These are phyloP conservation scores for Matsumyia berberina DNA, from an alignment of 2,888 invertebrate species.

Conservation along the genomic window DNA sequence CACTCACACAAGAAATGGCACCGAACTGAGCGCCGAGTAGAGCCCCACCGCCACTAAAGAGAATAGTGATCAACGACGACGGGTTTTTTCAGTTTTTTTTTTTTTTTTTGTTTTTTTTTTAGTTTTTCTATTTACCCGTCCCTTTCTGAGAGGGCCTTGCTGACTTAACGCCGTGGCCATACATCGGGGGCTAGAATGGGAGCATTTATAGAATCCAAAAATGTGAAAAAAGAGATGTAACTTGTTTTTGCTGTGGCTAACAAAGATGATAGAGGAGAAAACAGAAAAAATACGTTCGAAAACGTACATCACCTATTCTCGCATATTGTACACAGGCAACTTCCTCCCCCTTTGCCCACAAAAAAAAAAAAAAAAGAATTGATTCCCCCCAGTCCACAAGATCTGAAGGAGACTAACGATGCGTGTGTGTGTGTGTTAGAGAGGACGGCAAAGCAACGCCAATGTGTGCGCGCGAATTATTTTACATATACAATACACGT, in stretches of 20 bases:
- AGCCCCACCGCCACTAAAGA: constrained; percentile 14
- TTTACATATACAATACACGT: constrained; percentile 35
- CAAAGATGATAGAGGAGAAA: constrained; percentile 44
- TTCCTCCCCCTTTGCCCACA: constrained; percentile 14
- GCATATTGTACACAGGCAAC: constrained; percentile 48
- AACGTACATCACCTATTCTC: constrained; percentile 42
- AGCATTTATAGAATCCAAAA: not conserved
- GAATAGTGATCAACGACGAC: constrained; percentile 18
- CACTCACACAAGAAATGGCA: constrained; percentile 17
- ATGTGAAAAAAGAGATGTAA: constrained; percentile 36
- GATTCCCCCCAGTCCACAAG: not conserved
- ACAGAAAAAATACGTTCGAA: constrained; percentile 28
- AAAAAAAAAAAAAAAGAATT: too few relatives aligned
- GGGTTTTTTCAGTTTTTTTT: too few relatives aligned
- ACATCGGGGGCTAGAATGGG: constrained; percentile 11
- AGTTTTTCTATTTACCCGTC: constrained; percentile 30
- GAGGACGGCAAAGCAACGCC: constrained; percentile 31
- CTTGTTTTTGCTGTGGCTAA: constrained; percentile 42
- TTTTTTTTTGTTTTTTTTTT: too few relatives aligned
- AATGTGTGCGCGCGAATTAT: constrained; percentile 64
- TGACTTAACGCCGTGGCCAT: not conserved
- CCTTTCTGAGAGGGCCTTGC: constrained; percentile 23
- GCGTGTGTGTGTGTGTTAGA: not conserved
- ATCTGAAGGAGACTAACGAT: not conserved
- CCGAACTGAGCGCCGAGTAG: too few relatives aligned